These are phyloP conservation scores for Serripes groenlandicus DNA, from an alignment of 2,888 invertebrate genomes.

Conservation along the genomic window DNA sequence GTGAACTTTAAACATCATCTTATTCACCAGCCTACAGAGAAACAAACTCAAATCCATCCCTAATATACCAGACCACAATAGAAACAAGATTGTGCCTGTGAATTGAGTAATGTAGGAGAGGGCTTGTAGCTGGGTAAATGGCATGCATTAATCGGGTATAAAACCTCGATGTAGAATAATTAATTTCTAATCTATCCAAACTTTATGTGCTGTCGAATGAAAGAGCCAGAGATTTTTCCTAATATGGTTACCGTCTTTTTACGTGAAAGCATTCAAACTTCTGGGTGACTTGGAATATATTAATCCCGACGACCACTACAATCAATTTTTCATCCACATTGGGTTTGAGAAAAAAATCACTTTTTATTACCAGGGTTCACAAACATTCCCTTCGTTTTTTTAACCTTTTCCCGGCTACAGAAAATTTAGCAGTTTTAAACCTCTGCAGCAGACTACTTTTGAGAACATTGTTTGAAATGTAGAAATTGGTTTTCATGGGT, in stretches of 20 bases:
- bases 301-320: neutral
- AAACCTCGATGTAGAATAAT: slow-evolving; percentile 47
- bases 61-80: neutral
- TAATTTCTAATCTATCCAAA: slow-evolving; percentile 62
- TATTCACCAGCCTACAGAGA: no score
- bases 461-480: no score
- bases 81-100: slow-evolving; percentile 17
- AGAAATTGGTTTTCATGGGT: no score
- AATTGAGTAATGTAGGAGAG: slow-evolving; percentile 3
- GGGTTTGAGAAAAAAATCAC: slow-evolving; percentile 9
- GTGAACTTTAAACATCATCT: no score
- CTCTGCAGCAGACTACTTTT: no score
- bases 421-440: no score
- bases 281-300: slow-evolving; percentile 33
- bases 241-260: slow-evolving; percentile 35
- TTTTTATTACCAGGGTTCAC: slow-evolving; percentile 12
- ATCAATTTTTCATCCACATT: slow-evolving; percentile 13
- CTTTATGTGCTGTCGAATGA: slow-evolving; percentile 35
- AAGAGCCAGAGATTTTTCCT: slow-evolving; percentile 28
- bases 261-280: slow-evolving; percentile 16
- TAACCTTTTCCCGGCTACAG: no score
- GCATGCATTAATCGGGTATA: slow-evolving; percentile 71
- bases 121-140: slow-evolving; percentile 62
- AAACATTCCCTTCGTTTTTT: neutral
- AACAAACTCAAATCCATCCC: neutral